These are phyloP conservation scores for Musca domestica DNA, from an alignment of 1,140 invertebrate species.

Conservation along the genomic window DNA sequence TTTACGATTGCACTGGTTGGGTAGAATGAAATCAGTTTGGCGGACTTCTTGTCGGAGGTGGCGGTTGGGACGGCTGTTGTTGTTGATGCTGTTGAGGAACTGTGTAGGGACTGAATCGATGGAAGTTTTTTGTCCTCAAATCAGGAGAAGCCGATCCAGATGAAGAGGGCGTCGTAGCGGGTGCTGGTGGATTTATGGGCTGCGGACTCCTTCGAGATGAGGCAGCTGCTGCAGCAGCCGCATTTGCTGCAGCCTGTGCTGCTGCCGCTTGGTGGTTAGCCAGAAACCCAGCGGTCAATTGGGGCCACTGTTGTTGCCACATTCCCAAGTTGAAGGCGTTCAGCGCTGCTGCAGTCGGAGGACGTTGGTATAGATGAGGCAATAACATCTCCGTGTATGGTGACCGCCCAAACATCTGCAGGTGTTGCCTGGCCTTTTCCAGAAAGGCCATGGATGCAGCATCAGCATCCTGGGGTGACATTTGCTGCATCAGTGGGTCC, in stretches of 20 bases:
- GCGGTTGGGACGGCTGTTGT: conserved; percentile 13
- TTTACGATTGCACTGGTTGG: conserved; percentile 8
- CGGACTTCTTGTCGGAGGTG: conserved; percentile 14
- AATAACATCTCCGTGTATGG: conserved; percentile 52
- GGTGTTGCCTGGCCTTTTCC: conserved; percentile 63
- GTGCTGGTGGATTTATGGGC: conserved; percentile 32
- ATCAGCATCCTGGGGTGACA: conserved; percentile 61
- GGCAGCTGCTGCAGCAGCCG: conserved; percentile 37
- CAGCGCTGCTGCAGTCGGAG: conserved; percentile 36
- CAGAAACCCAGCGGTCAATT: conserved; percentile 49
- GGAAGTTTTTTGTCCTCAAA: conserved; percentile 46
- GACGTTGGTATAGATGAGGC: conserved; percentile 51
- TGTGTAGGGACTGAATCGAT: conserved; percentile 53
- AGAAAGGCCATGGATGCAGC: conserved; percentile 58
- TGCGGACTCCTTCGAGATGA: conserved; percentile 27
- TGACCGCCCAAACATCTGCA: conserved; percentile 60
- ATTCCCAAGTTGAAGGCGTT: conserved; percentile 52
- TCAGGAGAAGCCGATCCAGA: conserved; percentile 44
- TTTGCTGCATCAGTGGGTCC: conserved; percentile 54
- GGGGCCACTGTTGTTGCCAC: conserved; percentile 54
- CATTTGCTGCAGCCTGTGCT: conserved; percentile 39
- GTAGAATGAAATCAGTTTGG: conserved; percentile 3
- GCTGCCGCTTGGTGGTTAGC: conserved; percentile 49
- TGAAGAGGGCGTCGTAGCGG: conserved; percentile 29
- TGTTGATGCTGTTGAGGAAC: conserved; percentile 40